These are phyloP conservation scores for Paralvinella palmiformis DNA, from an alignment of 1,140 invertebrate species.

Conservation along the genomic window DNA sequence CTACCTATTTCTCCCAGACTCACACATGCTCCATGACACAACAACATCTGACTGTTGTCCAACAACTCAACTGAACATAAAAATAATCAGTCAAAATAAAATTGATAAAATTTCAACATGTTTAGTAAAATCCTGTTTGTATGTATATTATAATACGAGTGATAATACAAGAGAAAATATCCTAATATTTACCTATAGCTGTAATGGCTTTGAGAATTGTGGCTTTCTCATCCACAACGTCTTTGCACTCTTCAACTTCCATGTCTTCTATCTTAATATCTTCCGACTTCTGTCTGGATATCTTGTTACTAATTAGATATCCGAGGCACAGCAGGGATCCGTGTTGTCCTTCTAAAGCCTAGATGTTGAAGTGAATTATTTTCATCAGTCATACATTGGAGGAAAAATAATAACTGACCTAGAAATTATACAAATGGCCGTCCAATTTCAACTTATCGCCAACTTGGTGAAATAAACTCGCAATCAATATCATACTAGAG, in stretches of 20 bases:
- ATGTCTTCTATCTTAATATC: neutral
- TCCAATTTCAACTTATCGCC: too few species aligned
- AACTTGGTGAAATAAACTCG: too few species aligned
- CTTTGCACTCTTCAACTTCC: slow-evolving; percentile 17
- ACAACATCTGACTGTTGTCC: slow-evolving; percentile 54
- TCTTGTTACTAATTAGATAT: slow-evolving; percentile 61
- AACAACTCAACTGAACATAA: slow-evolving; percentile 47
- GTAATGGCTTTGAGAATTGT: slow-evolving; percentile 48
- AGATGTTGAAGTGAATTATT: slow-evolving; percentile 13
- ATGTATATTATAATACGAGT: too few species aligned
- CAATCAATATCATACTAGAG: too few species aligned
- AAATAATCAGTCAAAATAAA: neutral
- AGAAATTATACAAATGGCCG: too few species aligned
- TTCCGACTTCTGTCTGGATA: slow-evolving; percentile 51
- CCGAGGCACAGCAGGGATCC: slow-evolving; percentile 65
- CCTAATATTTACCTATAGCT: slow-evolving; percentile 54
- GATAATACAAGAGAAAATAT: slow-evolving; percentile 22
- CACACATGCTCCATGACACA: slow-evolving; percentile 60
- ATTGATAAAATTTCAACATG: slow-evolving; percentile 13
- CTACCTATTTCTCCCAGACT: slow-evolving; percentile 66
- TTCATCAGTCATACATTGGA: too few species aligned
- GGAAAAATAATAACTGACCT: too few species aligned
- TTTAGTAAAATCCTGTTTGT: too few species aligned
- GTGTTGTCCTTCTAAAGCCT: slow-evolving; percentile 65
- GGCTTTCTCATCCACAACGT: neutral